Percentiles rank a stretch among this genome's conserved stretches.
Evolutionary conservation across 2,797 vertebrate genomes (phyloP).

Genomic region (Neostethus bicornis): DNA sequence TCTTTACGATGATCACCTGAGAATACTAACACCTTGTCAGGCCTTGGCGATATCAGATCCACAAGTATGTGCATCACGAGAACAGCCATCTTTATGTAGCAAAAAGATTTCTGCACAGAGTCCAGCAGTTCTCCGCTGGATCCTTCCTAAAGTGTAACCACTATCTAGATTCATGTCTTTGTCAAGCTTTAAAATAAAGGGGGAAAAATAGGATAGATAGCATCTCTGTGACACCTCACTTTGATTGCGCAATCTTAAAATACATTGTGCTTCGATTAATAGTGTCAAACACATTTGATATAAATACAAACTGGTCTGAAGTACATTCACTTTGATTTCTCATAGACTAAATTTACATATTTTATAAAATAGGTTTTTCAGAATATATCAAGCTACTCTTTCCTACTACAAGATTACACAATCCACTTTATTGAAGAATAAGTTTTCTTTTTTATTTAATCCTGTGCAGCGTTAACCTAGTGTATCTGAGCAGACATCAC

Average conservation of each 20-base stretch:
- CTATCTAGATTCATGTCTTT: conserved; percentile 24
- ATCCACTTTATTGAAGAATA: conserved; percentile 54
- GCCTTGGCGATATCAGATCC: not conserved
- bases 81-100: conserved; percentile 12
- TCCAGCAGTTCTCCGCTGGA: conserved; percentile 29
- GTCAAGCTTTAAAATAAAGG: conserved; percentile 16
- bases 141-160: conserved; percentile 3
- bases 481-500: conserved; percentile 43
- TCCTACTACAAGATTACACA: conserved; percentile 59
- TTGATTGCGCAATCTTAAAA: conserved; percentile 57
- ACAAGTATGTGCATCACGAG: conserved; percentile 12
- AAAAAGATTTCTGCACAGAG: conserved; percentile 5
- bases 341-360: conserved; percentile 72
- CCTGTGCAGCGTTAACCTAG: conserved; percentile 43
- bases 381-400: conserved; percentile 72
- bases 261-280: conserved; percentile 80
- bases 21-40: conserved; percentile 20
- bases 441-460: conserved; percentile 32
- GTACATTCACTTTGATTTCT: conserved; percentile 76
- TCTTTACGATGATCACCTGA: conserved; percentile 35
- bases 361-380: conserved; percentile 78
- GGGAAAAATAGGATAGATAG: conserved; percentile 17
- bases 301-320: conserved; percentile 76
- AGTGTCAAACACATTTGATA: conserved; percentile 65
- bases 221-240: conserved; percentile 40